Evolutionary conservation across 2,888 invertebrate species (phyloP).

Genomic region (Drosophila atripex): DNA sequence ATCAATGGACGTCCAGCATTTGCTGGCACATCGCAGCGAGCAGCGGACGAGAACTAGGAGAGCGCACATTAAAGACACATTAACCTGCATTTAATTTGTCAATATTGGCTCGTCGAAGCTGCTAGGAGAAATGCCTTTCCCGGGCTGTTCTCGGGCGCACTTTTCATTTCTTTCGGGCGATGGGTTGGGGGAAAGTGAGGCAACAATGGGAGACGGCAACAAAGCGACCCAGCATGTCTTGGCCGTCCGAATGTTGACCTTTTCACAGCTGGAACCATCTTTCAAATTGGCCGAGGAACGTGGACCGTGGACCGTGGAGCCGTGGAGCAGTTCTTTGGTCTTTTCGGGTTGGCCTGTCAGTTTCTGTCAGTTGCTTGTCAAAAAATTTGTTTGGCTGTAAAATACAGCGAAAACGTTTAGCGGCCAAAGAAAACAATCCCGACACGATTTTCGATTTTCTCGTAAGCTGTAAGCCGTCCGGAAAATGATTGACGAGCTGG

Average conservation of each 20-base stretch:
- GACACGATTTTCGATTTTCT: slow-evolving; percentile 74
- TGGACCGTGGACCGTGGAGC: neutral
- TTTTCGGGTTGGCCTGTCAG: slow-evolving; percentile 68
- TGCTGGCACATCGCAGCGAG: no score
- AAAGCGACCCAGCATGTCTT: slow-evolving; percentile 44
- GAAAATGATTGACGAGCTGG: slow-evolving; percentile 66
- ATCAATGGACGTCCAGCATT: slow-evolving; percentile 32
- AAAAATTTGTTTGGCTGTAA: slow-evolving; percentile 76
- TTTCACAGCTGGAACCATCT: slow-evolving; percentile 76
- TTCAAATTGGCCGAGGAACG: slow-evolving; percentile 55
- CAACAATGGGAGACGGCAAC: slow-evolving; percentile 39
- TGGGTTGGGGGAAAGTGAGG: slow-evolving; percentile 64
- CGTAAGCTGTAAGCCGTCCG: slow-evolving; percentile 47
- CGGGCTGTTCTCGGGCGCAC: slow-evolving; percentile 69
- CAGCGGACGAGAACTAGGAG: slow-evolving; percentile 24
- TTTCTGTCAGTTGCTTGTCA: slow-evolving; percentile 80
- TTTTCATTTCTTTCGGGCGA: slow-evolving; percentile 70
- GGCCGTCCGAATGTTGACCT: slow-evolving; percentile 65
- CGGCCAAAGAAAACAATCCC: slow-evolving; percentile 40
- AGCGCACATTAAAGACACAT: slow-evolving; percentile 72
- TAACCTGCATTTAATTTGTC: slow-evolving; percentile 78
- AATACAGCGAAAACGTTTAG: slow-evolving; percentile 69
- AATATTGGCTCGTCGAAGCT: slow-evolving; percentile 63
- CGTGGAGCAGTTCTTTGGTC: slow-evolving; percentile 38
- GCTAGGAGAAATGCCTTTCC: slow-evolving; percentile 48